Conservation (phyloP, 2,797 vertebrate species). For the Scarus forsteni region DNA sequence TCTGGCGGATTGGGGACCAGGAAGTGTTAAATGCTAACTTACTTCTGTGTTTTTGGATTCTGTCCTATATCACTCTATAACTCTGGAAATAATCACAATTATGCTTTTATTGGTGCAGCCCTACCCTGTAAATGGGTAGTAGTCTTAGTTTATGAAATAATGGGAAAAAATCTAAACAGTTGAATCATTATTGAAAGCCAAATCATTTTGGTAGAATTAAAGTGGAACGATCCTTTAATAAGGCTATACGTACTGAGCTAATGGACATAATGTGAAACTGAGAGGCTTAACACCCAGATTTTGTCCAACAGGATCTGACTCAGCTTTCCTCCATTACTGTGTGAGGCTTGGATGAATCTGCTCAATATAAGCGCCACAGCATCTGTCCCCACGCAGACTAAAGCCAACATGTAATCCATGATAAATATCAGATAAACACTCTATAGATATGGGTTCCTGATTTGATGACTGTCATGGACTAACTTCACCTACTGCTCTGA, state of each 20-base stretch:
- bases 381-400: conserved; percentile 6
- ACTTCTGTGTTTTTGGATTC: no score
- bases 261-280: neutral
- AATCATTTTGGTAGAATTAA: neutral
- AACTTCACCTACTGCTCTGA: neutral
- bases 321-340: conserved; percentile 39
- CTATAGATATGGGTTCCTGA: conserved; percentile 1
- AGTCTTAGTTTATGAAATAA: no score
- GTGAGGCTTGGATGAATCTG: conserved; percentile 42
- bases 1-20: no score
- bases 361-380: conserved; percentile 16
- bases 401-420: conserved; percentile 35
- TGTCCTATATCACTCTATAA: no score
- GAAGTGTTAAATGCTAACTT: no score
- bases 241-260: neutral
- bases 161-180: no score
- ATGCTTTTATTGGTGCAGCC: no score
- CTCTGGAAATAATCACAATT: no score
- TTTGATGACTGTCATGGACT: conserved; percentile 2
- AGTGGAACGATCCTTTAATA: neutral
- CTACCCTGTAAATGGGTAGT: no score
- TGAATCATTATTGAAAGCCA: no score
- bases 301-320: conserved; percentile 3
- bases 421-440: conserved; percentile 35
- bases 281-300: conserved; percentile 17